A percentile compares a stretch with the other conserved stretches of the same genome.
These are phyloP conservation scores for Gadopsis marmoratus DNA, from an alignment of 2,797 vertebrate species.

Conservation along the genomic window DNA sequence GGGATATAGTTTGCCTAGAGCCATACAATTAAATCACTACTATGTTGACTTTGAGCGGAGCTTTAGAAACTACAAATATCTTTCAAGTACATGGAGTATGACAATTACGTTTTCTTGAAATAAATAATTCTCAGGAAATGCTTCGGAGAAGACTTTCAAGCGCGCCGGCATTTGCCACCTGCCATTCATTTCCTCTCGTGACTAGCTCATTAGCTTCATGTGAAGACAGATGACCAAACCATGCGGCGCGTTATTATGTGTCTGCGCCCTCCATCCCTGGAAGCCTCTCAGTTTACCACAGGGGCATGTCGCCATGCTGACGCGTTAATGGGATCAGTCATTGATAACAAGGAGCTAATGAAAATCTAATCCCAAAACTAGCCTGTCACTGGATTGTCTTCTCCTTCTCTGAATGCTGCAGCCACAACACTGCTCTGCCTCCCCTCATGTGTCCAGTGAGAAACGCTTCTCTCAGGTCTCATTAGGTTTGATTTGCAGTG, in stretches of 20 bases:
- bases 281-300: constrained; percentile 61
- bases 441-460: constrained; percentile 26
- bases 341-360: constrained; percentile 81
- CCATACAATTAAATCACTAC: constrained; percentile 78
- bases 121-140: constrained; percentile 51
- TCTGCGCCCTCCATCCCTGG: constrained; percentile 46
- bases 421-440: constrained; percentile 28
- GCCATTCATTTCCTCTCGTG: constrained; percentile 49
- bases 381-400: constrained; percentile 57
- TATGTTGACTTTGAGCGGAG: constrained; percentile 61
- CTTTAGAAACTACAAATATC: constrained; percentile 67
- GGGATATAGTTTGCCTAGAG: constrained; percentile 69
- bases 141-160: constrained; percentile 29
- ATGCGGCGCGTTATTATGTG: constrained; percentile 40
- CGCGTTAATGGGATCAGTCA: constrained; percentile 80
- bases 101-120: constrained; percentile 45
- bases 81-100: constrained; percentile 60
- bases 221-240: constrained; percentile 65
- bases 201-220: constrained; percentile 67
- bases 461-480: constrained; percentile 48
- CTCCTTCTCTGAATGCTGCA: constrained; percentile 40
- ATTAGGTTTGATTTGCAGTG: constrained; percentile 54
- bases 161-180: constrained; percentile 33
- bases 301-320: constrained; percentile 68
- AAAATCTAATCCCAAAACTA: constrained; percentile 78